Base-by-base conservation (phyloP, 2,797 vertebrate species). In the Fundulus diaphanus region DNA sequence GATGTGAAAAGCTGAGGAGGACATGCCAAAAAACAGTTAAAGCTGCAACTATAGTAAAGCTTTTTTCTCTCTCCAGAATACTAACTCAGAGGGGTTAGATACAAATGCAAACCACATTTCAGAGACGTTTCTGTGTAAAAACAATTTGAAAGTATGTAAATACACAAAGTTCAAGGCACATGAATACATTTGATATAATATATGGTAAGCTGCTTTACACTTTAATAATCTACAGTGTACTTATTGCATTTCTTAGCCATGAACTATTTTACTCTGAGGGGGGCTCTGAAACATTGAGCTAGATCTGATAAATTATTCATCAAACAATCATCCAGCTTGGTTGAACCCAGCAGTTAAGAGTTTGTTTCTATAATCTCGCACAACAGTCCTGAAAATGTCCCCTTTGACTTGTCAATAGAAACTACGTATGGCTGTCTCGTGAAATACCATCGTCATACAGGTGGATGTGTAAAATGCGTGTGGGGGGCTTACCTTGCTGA, bases 401-500 rank as follows among this genome's bases (percentile, higher is more conserved):
- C 27, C 42, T 73, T 35, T 61, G 66, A 72, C 79, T 66, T 27
- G 67, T 5, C 46, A 27, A 37, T n/a, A 7, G 16, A 48, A 33
- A 24, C 51, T 42, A 68, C 52, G 42, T 20, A 24, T 52, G 46
- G 49, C 66, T 66, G 70, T 78, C 7, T 31, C 40, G 74, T 72
- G 72, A 42, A 35, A 79, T 79, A 73, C 68, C 22, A 48, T 40
- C 57, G 35, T 78, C 68, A 29, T 56, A 44, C 70, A 16, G 75
- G 70, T 70, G 54, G 68, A 51, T 72, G 57, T 80, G 56, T 69
- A 6, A 42, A 42, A 31, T 70, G 63, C 51, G 31, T 73, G 48
- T 77, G 27, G 54, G n/a, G n/a, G n/a, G n/a, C n/a, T 48, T 71
- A 99, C 98, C 97, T 99, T 99, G 84, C 96, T 96, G 92, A 99